These are phyloP conservation scores for Hydraecia micacea DNA, from an alignment of 2,888 invertebrate genomes.

Conservation along the genomic window DNA sequence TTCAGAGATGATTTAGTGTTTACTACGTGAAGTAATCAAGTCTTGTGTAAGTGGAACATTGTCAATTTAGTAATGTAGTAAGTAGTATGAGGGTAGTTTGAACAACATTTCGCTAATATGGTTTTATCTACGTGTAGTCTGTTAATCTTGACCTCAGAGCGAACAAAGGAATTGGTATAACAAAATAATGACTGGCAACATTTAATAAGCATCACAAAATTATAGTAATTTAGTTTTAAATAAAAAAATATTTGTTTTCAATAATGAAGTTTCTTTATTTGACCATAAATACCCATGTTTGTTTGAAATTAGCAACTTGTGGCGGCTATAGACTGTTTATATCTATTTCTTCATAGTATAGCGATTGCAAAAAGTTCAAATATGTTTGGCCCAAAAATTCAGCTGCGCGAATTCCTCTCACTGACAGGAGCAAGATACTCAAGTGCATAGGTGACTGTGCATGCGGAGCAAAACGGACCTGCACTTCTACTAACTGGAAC, in stretches of 20 bases:
- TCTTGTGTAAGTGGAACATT: conserved; percentile 54
- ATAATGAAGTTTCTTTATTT: conserved; percentile 65
- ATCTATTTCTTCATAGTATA: not conserved
- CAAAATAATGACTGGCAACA: conserved; percentile 75
- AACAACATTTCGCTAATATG: conserved; percentile 51
- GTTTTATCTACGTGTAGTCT: conserved; percentile 49
- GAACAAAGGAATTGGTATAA: conserved; percentile 71
- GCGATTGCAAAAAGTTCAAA: not conserved
- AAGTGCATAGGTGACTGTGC: not conserved
- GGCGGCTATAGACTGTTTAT: not conserved
- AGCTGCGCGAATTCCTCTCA: not conserved
- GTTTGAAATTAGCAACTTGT: not conserved
- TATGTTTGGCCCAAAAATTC: not conserved
- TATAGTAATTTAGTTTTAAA: conserved; percentile 80
- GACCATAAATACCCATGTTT: conserved; percentile 26
- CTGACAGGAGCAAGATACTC: not conserved
- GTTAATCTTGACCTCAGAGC: conserved; percentile 61
- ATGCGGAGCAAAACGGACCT: not conserved
- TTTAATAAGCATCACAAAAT: conserved; percentile 85
- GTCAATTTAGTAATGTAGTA: conserved; percentile 62
- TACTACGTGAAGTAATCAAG: conserved; percentile 33
- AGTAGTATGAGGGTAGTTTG: conserved; percentile 51
- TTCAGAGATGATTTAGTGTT: conserved; percentile 51
- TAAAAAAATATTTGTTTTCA: conserved; percentile 81
- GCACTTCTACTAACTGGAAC: not conserved